Percentiles rank a stretch among this genome's conserved stretches.
Evolutionary conservation across 1,140 invertebrate species (phyloP).

Genomic region (Melitaea cinxia): DNA sequence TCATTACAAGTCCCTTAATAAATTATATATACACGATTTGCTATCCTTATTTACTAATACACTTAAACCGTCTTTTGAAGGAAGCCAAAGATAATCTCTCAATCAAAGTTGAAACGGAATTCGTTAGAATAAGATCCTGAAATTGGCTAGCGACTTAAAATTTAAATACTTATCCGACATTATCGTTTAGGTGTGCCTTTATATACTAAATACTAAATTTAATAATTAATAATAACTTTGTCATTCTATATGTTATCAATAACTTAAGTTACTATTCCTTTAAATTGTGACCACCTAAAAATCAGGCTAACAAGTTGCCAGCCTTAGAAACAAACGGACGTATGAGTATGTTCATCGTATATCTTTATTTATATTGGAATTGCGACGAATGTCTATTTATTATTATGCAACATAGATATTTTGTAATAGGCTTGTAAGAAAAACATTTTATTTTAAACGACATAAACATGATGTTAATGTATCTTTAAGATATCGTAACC

Average conservation of each 20-base stretch:
- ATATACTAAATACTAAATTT: neutral
- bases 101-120: slow-evolving; percentile 10
- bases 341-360: no score
- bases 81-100: neutral
- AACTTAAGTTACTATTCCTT: no score
- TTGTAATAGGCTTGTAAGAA: neutral
- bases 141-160: slow-evolving; percentile 29
- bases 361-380: no score
- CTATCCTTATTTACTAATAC: no score
- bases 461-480: slow-evolving; percentile 13
- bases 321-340: no score
- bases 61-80: neutral
- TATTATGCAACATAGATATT: neutral
- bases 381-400: neutral
- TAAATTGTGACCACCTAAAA: no score
- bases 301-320: no score
- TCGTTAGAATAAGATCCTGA: slow-evolving; percentile 11
- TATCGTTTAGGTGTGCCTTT: slow-evolving; percentile 20
- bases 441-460: slow-evolving; percentile 7
- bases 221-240: no score
- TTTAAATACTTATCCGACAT: slow-evolving; percentile 22
- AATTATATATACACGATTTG: no score
- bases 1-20: no score
- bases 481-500: slow-evolving; percentile 25
- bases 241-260: no score